These are phyloP conservation scores for Tonatia bakeri DNA, from an alignment of 2,113 vertebrate species.

Conservation along the genomic window DNA sequence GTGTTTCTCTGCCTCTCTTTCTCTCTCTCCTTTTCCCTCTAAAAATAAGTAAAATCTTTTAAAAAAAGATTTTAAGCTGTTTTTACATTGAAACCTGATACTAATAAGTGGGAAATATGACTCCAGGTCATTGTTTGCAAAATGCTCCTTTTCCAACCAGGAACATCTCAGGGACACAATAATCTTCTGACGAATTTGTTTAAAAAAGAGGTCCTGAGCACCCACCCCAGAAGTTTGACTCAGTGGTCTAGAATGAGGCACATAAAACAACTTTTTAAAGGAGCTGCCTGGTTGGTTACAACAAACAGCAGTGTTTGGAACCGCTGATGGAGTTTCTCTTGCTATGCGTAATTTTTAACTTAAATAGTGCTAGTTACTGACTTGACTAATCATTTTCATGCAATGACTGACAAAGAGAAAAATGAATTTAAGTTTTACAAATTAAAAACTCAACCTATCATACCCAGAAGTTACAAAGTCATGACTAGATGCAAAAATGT, in stretches of 20 bases:
- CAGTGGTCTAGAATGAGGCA: not conserved
- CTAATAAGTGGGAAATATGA: not conserved
- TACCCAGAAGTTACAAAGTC: slow-evolving; percentile 18
- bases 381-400: slow-evolving; percentile 20
- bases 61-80: not conserved
- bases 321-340: not conserved
- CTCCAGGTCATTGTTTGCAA: not conserved
- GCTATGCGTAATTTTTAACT: not conserved
- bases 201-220: not conserved
- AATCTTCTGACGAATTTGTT: not conserved
- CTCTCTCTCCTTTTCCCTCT: no score
- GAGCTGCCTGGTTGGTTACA: not conserved
- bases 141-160: not conserved
- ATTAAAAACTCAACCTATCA: not conserved
- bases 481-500: not conserved
- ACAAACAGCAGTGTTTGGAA: not conserved
- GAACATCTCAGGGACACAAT: not conserved
- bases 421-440: not conserved
- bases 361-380: not conserved
- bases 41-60: no score
- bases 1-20: no score
- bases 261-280: not conserved
- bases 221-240: not conserved
- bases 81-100: not conserved
- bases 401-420: not conserved